Base-by-base conservation (phyloP, 1,140 invertebrate genomes). In the Mercenaria mercenaria region DNA sequence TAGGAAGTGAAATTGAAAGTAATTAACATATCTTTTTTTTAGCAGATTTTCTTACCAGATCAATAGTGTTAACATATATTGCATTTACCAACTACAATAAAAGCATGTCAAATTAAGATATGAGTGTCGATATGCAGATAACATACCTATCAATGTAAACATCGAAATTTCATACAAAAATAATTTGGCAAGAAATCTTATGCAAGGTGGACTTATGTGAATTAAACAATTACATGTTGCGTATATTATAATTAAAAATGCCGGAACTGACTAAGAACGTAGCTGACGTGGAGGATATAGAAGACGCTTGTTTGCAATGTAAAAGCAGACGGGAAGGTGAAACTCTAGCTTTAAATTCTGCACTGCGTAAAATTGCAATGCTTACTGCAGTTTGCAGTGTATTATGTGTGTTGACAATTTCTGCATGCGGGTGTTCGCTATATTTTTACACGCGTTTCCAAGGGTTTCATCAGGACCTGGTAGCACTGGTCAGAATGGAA, bases 141-240 rank as follows among this genome's bases (percentile, higher is more conserved):
- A 72, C 59, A 64, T 8, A 29, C 59, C 10, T 64, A 72, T 72
- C 34, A 72, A 72, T 72, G 67, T 39, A 72, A 72, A 72, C 37
- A 72, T 39, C 29, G 67, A 64, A 26, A 64, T 64, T 26, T 29
- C n/a, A 64, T 29, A 64, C n/a, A 8, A 29, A 6, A 29, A n/a
- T 64, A 64, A n/a, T 64, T 64, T 64, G 59, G 26, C 59, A 64
- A 64, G 59, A 64, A 64, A 29, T 64, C 20, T 10, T 23, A 23
- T 23, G 52, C 52, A 56, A 56, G n/a, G 26, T 10, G 59, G 59
- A 64, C 59, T 64, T n/a, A 56, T 3, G 52, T 56, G 52, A 56
- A 13, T 26, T 26, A 26, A 64, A 64, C 15, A 64, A 64, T 56
- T 56, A 56, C 8, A 47, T 47, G 18, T 47, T 47, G 43, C 43